A percentile compares a stretch with the other conserved stretches of the same genome.
Conservation (phyloP, 2,113 vertebrate genomes). For the Panurus biarmicus region DNA sequence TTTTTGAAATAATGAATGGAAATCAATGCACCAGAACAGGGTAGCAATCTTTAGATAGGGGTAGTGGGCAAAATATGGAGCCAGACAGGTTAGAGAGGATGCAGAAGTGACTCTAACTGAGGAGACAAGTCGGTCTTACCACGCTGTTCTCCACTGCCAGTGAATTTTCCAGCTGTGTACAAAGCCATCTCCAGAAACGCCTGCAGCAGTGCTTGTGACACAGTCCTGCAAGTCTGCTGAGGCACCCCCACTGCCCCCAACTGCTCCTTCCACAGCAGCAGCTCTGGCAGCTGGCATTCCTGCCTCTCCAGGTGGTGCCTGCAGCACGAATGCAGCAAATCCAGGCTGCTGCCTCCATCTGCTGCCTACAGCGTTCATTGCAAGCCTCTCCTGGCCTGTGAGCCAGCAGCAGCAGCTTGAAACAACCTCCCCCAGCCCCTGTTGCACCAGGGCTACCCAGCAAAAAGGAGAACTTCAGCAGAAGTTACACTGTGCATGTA, state of each 20-base stretch:
- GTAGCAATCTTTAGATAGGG: neutral
- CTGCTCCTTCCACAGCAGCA: neutral
- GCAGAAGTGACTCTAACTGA: neutral
- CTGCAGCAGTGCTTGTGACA: neutral
- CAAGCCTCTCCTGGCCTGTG: neutral
- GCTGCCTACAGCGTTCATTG: neutral
- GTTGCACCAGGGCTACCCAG: fast-evolving
- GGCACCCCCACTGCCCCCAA: fast-evolving
- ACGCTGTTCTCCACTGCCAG: neutral
- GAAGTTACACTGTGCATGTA: neutral
- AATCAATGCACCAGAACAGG: neutral
- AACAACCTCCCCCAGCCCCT: neutral
- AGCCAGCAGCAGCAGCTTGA: neutral
- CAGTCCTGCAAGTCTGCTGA: neutral
- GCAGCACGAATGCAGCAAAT: neutral
- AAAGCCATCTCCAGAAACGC: neutral
- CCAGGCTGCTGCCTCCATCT: neutral
- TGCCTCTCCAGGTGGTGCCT: neutral
- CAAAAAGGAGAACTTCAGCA: neutral
- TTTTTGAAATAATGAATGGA: neutral
- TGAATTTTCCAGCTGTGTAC: neutral
- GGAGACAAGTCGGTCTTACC: neutral
- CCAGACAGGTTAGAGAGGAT: neutral
- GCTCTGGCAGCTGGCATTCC: too few relatives aligned
- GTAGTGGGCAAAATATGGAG: neutral